Evolutionary conservation across 2,113 vertebrate genomes (phyloP).

Genomic region (Phyllostomus hastatus): DNA sequence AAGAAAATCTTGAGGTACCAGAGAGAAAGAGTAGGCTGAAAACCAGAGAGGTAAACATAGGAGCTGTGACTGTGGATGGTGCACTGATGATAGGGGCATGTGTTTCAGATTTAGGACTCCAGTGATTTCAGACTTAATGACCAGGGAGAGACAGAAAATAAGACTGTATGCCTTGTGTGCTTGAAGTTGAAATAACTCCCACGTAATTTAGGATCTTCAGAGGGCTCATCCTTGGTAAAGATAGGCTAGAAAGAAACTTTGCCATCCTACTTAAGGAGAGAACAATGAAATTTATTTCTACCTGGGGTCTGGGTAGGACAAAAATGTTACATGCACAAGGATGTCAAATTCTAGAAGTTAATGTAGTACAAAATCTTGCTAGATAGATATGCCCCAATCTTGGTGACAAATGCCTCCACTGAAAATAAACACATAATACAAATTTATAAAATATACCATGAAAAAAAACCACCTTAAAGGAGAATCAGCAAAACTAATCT

Average conservation of each 20-base stretch:
- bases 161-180: background rate
- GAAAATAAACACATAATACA: background rate
- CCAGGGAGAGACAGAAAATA: background rate
- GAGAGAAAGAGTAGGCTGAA: background rate
- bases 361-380: background rate
- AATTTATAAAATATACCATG: background rate
- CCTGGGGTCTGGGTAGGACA: background rate
- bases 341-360: background rate
- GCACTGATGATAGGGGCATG: background rate
- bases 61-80: background rate
- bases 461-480: background rate
- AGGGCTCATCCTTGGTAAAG: background rate
- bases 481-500: background rate
- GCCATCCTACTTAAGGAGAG: background rate
- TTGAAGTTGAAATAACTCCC: slow-evolving; percentile 4
- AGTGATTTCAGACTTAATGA: background rate
- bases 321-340: background rate
- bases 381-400: background rate
- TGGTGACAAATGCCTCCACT: background rate
- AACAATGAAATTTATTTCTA: slow-evolving; percentile 32
- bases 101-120: background rate
- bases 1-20: background rate
- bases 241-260: slow-evolving; percentile 11
- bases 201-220: background rate
- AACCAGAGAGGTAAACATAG: background rate